Conservation (phyloP, 2,888 invertebrate species). For the Girardia tigrina region DNA sequence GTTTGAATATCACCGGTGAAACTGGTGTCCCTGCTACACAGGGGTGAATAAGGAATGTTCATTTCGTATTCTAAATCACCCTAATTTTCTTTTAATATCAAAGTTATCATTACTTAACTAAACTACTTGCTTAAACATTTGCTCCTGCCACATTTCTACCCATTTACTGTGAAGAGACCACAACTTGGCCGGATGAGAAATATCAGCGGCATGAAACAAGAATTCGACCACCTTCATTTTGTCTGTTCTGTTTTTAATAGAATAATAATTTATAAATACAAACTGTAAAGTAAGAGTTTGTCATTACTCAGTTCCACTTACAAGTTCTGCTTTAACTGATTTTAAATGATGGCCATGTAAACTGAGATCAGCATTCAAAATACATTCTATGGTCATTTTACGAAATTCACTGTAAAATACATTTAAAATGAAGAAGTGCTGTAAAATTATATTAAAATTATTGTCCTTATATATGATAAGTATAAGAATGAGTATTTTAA, state of each 20-base stretch:
- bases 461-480: no score
- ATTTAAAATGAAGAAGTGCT: no score
- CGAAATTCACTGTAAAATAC: slow-evolving; percentile 23
- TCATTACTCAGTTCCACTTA: background rate
- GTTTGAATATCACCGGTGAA: background rate
- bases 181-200: background rate
- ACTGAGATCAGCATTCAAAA: background rate
- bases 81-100: background rate
- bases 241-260: background rate
- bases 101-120: background rate
- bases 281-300: background rate
- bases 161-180: background rate
- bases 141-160: slow-evolving; percentile 13
- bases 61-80: background rate
- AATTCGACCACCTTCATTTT: background rate
- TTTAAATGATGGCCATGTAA: background rate
- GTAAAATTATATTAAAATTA: no score
- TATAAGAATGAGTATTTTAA: no score
- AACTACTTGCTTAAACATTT: background rate
- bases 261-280: background rate
- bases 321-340: background rate
- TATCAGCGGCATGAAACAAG: background rate
- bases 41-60: background rate
- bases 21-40: background rate
- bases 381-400: background rate